Evolutionary conservation across 1,140 invertebrate species (phyloP).

Genomic region (Anthonomus grandis): DNA sequence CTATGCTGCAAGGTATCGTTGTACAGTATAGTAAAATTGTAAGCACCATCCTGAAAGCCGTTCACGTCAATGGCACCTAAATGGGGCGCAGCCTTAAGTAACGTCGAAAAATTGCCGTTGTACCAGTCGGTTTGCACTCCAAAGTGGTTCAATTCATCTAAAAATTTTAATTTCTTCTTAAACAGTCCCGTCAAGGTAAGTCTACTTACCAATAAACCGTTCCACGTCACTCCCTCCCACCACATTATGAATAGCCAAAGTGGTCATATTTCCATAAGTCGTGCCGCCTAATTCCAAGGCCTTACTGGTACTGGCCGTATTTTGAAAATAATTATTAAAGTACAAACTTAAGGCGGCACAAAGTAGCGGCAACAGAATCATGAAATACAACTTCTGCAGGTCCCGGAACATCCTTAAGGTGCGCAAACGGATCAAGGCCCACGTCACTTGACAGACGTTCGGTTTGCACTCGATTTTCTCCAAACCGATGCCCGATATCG

Average conservation of each 20-base stretch:
- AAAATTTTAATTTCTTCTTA: neutral
- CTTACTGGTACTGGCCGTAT: constrained; percentile 54
- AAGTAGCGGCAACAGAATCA: constrained; percentile 59
- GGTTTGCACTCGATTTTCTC: constrained; percentile 55
- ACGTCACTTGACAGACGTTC: constrained; percentile 53
- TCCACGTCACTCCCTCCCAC: constrained; percentile 46
- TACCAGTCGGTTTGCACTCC: constrained; percentile 57
- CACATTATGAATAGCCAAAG: constrained; percentile 52
- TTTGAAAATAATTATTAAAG: constrained; percentile 60
- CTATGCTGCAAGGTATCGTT: constrained; percentile 78
- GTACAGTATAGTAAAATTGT: constrained; percentile 65
- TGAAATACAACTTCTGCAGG: constrained; percentile 59
- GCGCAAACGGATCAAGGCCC: constrained; percentile 55
- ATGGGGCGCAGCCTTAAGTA: constrained; percentile 59
- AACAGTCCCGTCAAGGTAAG: neutral
- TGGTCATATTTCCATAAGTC: constrained; percentile 52
- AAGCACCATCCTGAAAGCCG: constrained; percentile 52
- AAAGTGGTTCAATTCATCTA: constrained; percentile 41
- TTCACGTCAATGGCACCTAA: constrained; percentile 64
- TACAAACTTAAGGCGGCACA: constrained; percentile 66
- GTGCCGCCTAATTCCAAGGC: constrained; percentile 57
- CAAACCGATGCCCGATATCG: constrained; percentile 50
- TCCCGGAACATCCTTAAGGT: constrained; percentile 56
- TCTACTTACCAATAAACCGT: constrained; percentile 36
- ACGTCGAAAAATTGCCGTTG: constrained; percentile 60